Conservation (phyloP, 2,888 invertebrate species). For the Cantharis lateralis region DNA sequence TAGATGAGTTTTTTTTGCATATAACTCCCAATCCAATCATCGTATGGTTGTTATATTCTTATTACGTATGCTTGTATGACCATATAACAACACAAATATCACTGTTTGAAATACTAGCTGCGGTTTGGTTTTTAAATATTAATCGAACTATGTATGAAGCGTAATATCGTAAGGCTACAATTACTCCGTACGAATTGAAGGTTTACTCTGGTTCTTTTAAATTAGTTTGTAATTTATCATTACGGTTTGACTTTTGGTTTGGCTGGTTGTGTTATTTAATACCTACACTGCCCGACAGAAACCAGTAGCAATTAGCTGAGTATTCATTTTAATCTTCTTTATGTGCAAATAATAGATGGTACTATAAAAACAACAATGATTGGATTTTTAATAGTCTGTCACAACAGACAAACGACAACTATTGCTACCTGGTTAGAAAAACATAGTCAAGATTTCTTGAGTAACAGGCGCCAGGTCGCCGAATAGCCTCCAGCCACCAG, state of each 20-base stretch:
- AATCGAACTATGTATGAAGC: background rate
- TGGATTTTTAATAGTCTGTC: constrained; percentile 37
- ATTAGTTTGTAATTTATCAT: constrained; percentile 3
- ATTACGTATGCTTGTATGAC: constrained; percentile 23
- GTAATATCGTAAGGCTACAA: background rate
- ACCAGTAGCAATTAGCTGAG: constrained; percentile 15
- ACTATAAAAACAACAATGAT: constrained; percentile 31
- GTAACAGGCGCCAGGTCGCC: constrained; percentile 51
- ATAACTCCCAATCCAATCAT: constrained; percentile 34
- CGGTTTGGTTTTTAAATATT: constrained; percentile 12
- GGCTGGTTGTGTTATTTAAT: background rate
- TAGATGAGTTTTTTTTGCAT: constrained; percentile 33
- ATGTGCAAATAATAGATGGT: constrained; percentile 14
- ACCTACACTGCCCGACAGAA: background rate
- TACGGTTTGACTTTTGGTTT: background rate
- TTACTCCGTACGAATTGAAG: background rate
- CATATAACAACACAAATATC: constrained; percentile 28
- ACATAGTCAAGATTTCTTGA: constrained; percentile 44
- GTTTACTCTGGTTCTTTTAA: background rate
- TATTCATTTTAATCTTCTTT: constrained; percentile 6
- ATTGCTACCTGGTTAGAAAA: constrained; percentile 29
- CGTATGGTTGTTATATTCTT: constrained; percentile 27
- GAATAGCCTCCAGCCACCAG: constrained; percentile 42
- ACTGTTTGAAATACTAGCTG: constrained; percentile 24
- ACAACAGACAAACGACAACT: constrained; percentile 38